These are phyloP conservation scores for Chrysolina oricalcia DNA, from an alignment of 2,888 invertebrate species.

Conservation along the genomic window DNA sequence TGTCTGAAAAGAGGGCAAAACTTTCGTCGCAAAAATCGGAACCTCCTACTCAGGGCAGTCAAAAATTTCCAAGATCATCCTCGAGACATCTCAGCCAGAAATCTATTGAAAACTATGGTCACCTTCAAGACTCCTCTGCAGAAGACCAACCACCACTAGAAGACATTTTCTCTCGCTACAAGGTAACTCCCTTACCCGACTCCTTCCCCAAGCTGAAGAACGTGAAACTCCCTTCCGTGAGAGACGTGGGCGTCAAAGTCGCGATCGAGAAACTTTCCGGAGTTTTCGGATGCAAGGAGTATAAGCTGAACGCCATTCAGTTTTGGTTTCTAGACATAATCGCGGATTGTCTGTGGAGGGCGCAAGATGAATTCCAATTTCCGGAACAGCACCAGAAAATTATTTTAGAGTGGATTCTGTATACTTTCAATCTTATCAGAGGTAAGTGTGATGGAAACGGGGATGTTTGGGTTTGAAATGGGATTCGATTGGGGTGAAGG, in stretches of 20 bases:
- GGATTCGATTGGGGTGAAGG: neutral
- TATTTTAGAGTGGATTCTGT: slow-evolving; percentile 67
- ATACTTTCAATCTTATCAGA: slow-evolving; percentile 66
- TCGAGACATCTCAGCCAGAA: neutral
- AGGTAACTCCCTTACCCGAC: slow-evolving; percentile 1
- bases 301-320: slow-evolving; percentile 64
- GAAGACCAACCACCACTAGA: neutral
- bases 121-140: neutral
- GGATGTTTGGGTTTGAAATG: neutral
- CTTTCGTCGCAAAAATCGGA: neutral
- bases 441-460: slow-evolving; percentile 53
- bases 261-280: slow-evolving; percentile 62
- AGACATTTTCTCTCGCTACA: neutral
- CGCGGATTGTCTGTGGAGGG: slow-evolving; percentile 69
- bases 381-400: slow-evolving; percentile 64
- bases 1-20: neutral
- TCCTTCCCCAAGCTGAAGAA: slow-evolving; percentile 11
- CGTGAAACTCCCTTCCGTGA: slow-evolving; percentile 20
- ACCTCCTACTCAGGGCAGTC: neutral
- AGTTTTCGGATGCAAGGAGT: slow-evolving; percentile 63
- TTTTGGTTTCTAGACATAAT: slow-evolving; percentile 71
- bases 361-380: slow-evolving; percentile 69
- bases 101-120: neutral
- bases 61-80: neutral
- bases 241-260: slow-evolving; percentile 61